Conservation (phyloP, 2,113 vertebrate species). For the Melanostigma gelatinosum region DNA sequence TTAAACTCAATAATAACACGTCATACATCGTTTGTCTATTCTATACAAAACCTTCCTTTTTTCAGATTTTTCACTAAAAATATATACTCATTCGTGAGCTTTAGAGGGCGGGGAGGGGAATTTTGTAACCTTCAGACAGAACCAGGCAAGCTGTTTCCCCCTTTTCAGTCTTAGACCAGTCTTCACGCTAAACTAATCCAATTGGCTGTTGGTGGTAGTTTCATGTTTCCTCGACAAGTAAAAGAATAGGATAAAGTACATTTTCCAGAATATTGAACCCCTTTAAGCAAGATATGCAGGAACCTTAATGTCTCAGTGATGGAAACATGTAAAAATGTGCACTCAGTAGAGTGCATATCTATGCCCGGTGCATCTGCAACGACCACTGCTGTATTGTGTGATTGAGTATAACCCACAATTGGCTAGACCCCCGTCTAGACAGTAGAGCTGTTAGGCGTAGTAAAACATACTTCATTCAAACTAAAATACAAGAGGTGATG, state of each 20-base stretch:
- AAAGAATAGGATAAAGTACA: neutral
- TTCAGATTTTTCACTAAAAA: neutral
- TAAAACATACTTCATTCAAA: neutral
- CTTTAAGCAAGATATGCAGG: conserved; percentile 4
- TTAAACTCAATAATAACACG: neutral
- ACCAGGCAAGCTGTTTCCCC: neutral
- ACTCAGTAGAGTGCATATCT: no score
- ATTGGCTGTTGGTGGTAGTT: neutral
- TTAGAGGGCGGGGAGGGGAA: neutral
- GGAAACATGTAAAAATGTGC: neutral
- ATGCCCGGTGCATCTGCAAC: no score
- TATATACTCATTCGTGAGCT: neutral
- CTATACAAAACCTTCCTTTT: neutral
- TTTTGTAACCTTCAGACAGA: neutral
- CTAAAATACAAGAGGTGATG: neutral
- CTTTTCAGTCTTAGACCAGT: no score
- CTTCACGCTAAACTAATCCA: neutral
- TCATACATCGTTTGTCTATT: no score
- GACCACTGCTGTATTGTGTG: neutral
- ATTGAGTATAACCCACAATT: neutral
- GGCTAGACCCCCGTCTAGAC: no score
- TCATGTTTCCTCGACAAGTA: neutral
- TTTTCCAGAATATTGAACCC: neutral
- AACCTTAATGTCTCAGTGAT: neutral
- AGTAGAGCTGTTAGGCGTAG: no score